Evolutionary conservation across 2,113 vertebrate species (phyloP).

Genomic region (Rhabdornis inornatus): DNA sequence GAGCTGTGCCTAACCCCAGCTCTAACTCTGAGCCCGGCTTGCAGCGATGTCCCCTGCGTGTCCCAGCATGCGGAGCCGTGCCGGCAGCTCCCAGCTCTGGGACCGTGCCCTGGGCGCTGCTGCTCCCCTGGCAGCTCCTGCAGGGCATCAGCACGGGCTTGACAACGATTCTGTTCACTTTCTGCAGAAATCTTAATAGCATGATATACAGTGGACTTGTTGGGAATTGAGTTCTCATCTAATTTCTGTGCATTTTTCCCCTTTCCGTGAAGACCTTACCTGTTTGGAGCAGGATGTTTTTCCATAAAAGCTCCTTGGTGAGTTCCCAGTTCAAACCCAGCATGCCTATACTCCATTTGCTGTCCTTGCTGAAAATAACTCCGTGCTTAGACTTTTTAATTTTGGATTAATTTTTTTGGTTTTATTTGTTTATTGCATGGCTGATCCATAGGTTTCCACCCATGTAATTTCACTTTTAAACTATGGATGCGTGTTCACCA

Average conservation of each 20-base stretch:
- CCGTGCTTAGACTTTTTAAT: conserved; percentile 12
- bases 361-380: conserved; percentile 63
- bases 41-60: fast-evolving
- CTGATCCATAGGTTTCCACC: conserved; percentile 69
- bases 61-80: not conserved
- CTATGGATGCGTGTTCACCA: conserved; percentile 17
- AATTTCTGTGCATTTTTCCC: conserved; percentile 90
- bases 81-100: not conserved
- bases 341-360: conserved; percentile 82
- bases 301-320: conserved; percentile 99
- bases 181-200: conserved; percentile 32
- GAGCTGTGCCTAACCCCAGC: not conserved
- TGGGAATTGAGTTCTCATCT: conserved; percentile 87
- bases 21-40: not conserved
- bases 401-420: not conserved
- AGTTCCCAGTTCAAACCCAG: conserved; percentile 88
- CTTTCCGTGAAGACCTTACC: conserved; percentile 94
- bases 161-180: not conserved
- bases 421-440: conserved; percentile 68
- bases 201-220: conserved; percentile 71
- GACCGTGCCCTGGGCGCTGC: not conserved
- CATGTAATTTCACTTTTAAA: conserved; percentile 25
- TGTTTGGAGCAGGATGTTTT: conserved; percentile 99
- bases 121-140: not conserved
- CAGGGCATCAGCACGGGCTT: not conserved